Percentiles rank a stretch among this genome's conserved stretches.
phyloP scores from a whole-genome alignment of 2,797 vertebrate species.

The Dipus sagitta region DNA sequence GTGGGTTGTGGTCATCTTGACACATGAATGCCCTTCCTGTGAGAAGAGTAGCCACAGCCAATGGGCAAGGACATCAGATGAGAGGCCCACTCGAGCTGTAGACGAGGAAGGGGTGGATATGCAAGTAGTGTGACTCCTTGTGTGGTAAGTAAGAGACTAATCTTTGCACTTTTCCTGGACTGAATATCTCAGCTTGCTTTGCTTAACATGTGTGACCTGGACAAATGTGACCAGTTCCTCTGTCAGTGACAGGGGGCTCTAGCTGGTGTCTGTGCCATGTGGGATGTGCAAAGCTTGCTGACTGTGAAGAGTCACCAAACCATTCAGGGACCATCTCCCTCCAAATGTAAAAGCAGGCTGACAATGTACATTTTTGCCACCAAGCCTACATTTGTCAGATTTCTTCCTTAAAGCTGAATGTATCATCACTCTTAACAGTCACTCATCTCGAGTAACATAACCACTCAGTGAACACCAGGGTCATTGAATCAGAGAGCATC shows the following conservation, averaged over 20 bases:
- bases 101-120: too few relatives aligned
- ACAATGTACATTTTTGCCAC: rapidly evolving
- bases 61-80: background rate
- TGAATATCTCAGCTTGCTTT: background rate
- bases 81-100: background rate
- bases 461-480: slow-evolving; percentile 18
- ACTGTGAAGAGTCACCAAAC: background rate
- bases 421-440: background rate
- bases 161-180: background rate
- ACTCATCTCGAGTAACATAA: slow-evolving; percentile 75
- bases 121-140: background rate
- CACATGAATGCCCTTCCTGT: background rate
- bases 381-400: background rate
- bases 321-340: background rate
- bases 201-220: background rate
- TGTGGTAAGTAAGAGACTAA: rapidly evolving
- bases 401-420: background rate
- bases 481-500: background rate
- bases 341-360: background rate
- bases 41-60: rapidly evolving
- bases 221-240: background rate
- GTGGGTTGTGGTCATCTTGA: rapidly evolving
- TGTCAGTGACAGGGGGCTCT: background rate
- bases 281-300: background rate
- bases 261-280: background rate